Percentiles rank a stretch among this genome's conserved stretches.
Evolutionary conservation across 2,797 vertebrate genomes (phyloP).

Genomic region (Pangasius krempfi): DNA sequence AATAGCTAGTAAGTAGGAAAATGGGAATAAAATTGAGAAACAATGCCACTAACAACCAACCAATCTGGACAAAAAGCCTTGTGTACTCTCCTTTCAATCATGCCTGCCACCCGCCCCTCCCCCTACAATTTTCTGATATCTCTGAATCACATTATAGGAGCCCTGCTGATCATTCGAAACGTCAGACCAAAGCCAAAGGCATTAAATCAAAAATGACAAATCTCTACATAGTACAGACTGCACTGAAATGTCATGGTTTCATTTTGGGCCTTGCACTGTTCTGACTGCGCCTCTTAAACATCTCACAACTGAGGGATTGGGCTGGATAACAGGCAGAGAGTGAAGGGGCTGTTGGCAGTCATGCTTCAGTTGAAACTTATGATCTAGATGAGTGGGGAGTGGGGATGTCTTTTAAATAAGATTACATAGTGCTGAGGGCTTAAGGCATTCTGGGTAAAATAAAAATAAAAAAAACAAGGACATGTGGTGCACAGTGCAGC

Average conservation of each 20-base stretch:
- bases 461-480: background rate
- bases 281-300: background rate
- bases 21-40: background rate
- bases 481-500: background rate
- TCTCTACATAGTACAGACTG: background rate
- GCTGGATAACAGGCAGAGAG: conserved; percentile 26
- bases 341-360: conserved; percentile 49
- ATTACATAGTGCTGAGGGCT: conserved; percentile 67
- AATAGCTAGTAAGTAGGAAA: background rate
- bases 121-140: background rate
- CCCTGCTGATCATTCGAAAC: background rate
- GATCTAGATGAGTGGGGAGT: conserved; percentile 65
- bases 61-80: background rate
- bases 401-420: conserved; percentile 58
- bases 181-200: background rate
- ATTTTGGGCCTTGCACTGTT: background rate
- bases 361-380: conserved; percentile 58
- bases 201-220: conserved; percentile 1
- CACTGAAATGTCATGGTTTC: background rate
- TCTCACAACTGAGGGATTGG: conserved; percentile 19
- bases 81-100: background rate
- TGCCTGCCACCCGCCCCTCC: background rate
- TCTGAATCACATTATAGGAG: background rate
- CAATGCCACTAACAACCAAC: background rate
- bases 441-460: conserved; percentile 62